Conservation (phyloP, 1,140 invertebrate genomes). For the Calephelis virginiensis region DNA sequence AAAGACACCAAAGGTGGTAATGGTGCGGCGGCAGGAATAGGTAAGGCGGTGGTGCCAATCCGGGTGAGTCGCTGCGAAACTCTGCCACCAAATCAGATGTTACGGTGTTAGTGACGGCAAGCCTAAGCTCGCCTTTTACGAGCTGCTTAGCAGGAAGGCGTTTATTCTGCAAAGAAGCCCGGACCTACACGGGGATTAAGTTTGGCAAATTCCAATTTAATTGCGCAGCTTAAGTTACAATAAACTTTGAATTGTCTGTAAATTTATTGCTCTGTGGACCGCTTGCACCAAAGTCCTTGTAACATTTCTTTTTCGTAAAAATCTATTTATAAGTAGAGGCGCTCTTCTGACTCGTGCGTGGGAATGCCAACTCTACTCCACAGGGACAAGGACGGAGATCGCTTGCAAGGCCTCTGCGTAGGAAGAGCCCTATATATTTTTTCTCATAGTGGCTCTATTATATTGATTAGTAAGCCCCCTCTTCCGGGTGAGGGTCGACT, state of each 20-base stretch:
- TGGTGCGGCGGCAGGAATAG: too few species aligned
- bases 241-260: not conserved
- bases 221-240: not conserved
- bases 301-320: conserved; percentile 78
- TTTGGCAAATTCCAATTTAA: too few species aligned
- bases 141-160: too few species aligned
- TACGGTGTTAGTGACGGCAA: too few species aligned
- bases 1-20: too few species aligned
- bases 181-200: too few species aligned
- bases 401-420: conserved; percentile 28
- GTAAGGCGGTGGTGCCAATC: too few species aligned
- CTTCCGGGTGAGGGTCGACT: conserved; percentile 50
- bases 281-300: conserved; percentile 74
- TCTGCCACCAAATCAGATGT: too few species aligned
- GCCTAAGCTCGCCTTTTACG: too few species aligned
- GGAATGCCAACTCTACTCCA: conserved; percentile 33
- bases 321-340: conserved; percentile 78
- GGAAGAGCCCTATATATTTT: conserved; percentile 56
- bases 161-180: too few species aligned
- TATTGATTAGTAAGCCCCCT: conserved; percentile 73
- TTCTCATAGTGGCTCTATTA: conserved; percentile 77
- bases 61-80: too few species aligned
- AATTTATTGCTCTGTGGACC: conserved; percentile 47
- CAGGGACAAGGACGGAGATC: conserved; percentile 39
- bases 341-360: conserved; percentile 38